phyloP scores from a whole-genome alignment of 2,888 invertebrate genomes.

The Coremacera marginata region DNA sequence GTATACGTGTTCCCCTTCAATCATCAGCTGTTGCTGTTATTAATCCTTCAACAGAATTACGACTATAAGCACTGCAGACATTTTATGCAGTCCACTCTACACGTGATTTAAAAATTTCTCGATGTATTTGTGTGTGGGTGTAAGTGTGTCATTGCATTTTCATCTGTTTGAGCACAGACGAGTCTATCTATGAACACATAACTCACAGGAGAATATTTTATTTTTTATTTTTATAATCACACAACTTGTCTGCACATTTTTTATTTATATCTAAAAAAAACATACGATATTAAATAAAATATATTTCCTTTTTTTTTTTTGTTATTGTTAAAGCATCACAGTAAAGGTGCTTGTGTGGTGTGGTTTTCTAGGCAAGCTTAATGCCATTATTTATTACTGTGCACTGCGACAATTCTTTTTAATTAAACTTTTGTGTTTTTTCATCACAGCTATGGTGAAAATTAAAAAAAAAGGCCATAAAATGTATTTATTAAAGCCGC shows the following conservation, averaged over 20 bases:
- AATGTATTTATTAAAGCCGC: not conserved
- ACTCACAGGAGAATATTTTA: not conserved
- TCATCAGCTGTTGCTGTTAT: not conserved
- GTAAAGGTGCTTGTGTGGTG: not conserved
- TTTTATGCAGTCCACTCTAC: too few relatives aligned
- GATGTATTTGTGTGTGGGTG: not conserved
- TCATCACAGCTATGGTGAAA: too few relatives aligned
- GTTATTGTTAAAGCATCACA: not conserved
- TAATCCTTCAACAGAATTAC: too few relatives aligned
- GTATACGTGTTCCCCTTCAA: not conserved
- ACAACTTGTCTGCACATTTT: not conserved
- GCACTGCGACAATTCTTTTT: not conserved
- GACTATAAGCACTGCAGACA: too few relatives aligned
- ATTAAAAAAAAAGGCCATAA: not conserved
- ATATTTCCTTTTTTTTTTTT: not conserved
- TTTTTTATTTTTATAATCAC: not conserved
- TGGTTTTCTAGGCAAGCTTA: not conserved
- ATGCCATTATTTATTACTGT: not conserved
- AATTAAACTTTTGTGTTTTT: not conserved
- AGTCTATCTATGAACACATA: constrained; percentile 2
- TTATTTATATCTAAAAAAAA: not conserved
- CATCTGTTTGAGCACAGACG: not conserved
- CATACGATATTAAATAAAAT: not conserved
- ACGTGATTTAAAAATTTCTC: too few relatives aligned
- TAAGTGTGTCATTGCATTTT: not conserved